Conservation (phyloP, 2,113 vertebrate species). For the Coptodon rendalli region DNA sequence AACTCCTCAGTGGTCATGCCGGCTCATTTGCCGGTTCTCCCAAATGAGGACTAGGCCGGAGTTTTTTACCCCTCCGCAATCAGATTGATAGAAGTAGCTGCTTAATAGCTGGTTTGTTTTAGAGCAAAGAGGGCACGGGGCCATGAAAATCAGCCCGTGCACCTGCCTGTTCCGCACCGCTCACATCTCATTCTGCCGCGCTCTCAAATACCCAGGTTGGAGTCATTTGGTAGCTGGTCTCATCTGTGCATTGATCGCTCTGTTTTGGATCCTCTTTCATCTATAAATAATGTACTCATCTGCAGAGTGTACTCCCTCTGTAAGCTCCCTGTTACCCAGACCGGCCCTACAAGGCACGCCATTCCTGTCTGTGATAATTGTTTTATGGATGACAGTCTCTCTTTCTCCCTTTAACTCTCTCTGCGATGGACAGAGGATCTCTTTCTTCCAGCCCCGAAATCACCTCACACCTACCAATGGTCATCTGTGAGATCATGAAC, state of each 20-base stretch:
- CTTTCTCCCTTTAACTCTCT: not conserved
- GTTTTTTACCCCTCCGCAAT: not conserved
- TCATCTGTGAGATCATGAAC: constrained; percentile 18
- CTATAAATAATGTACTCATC: constrained; percentile 67
- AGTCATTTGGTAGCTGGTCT: constrained; percentile 28
- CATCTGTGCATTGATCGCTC: constrained; percentile 55
- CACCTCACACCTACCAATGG: not conserved
- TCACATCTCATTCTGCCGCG: constrained; percentile 8
- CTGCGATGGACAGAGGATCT: not conserved
- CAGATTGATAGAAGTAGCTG: not conserved
- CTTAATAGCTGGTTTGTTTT: constrained; percentile 40
- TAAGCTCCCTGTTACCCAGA: not conserved
- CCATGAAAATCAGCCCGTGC: constrained; percentile 11
- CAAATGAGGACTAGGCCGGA: constrained; percentile 14
- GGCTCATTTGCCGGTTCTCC: constrained; percentile 28
- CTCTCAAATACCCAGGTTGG: constrained; percentile 13
- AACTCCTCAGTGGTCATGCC: constrained; percentile 7
- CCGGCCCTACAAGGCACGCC: constrained; percentile 24
- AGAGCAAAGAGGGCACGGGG: not conserved
- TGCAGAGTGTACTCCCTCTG: constrained; percentile 24
- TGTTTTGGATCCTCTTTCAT: constrained; percentile 63
- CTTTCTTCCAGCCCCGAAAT: not conserved
- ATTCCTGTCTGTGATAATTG: constrained; percentile 51
- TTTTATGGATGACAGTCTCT: constrained; percentile 33
- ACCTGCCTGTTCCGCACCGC: constrained; percentile 22